Base-by-base conservation (phyloP, 2,797 vertebrate species). In the Basileuterus tristriatus region DNA sequence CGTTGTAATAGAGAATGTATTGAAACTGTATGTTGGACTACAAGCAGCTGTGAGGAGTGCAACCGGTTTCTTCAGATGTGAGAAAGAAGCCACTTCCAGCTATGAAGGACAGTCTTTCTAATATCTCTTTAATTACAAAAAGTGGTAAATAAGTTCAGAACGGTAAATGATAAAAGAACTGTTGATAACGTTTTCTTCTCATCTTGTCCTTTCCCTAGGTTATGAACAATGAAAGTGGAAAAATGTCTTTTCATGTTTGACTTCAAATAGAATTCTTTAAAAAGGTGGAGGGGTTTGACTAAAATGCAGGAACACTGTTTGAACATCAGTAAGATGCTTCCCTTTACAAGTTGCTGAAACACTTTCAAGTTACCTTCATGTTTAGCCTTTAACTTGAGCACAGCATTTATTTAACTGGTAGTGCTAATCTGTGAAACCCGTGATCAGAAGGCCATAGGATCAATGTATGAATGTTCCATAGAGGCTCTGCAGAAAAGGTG, bases 121-220 rank as follows among this genome's bases (percentile, higher is more conserved):
- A 62, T 65, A 5, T 20, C 47, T 63, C 34, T 86, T 87, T 87
- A 85, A 77, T 59, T 88, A 34, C 41, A 72, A 56, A 41, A 76
- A 41, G 37, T 43, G 19, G 49, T 90, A 90, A 94, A 89, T 93
- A 92, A 94, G 41, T 77, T 96, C 81, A 84, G 39, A 85, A 64
- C 0, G 0, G n/a, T 76, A 70, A 86, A 83, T 49, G 22, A 60
- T 84, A 69, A 89, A 89, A 91, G 87, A 77, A 47, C 14, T 37
- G 41, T 47, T 68, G 58, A n/a, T 96, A 80, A 83, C 22, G 2
- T 89, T 96, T 93, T 90, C 60, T 90, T 89, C 68, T 92, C 46
- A 39, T 88, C 89, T 64, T 87, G 52, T 85, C 41, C 24, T 74
- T 85, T 89, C 55, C 62, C 70, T 78, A 65, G 83, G 41, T 78